Evolutionary conservation across 2,888 invertebrate genomes (phyloP), one percentile per base, ranked within the genome.

Genomic region (Phragmatobia fuliginosa): DNA sequence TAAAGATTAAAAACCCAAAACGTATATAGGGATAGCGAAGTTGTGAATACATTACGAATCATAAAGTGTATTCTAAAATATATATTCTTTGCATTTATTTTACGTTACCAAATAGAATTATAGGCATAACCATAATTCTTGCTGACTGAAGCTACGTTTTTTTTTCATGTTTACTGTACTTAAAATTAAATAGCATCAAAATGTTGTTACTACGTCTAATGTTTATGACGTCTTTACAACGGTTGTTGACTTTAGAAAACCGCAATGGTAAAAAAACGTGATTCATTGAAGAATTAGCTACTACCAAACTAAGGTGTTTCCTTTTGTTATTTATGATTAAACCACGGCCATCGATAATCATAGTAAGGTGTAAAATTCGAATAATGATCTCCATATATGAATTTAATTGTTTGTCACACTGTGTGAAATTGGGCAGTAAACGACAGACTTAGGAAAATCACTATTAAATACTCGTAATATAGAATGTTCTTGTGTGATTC

Each of bases 201-300:
- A 38, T 62, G 36, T 62, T 38, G 18, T 38, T 38, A 38, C 28
- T 62, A 8, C 25, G 61, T 36, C 25, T 62, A 18, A 28, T 18
- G 25, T 25, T 38, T 21, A n/a, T 62, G 45, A 62, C 62, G 67
- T 62, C 28, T 49, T 33, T 56, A 3, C 56, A 31, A 56, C 62
- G 79, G 81, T 79, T 81, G 67, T 76, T 81, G 77, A 76, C 76
- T 79, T 71, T 18, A 21, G 7, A 64, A 41, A 75, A 25, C 67
- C 67, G 38, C 18, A n/a, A 36, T 28, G 31, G 45, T 5, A 70
- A 75, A 71, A 78, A 31, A 18, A 25, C 41, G 56, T 71, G 68
- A 73, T 62, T 78, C 72, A 73, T 28, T 41, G 31, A 49, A 68
- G n/a, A 60, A 38, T 56, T 38, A 52, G 52, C 18, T 32, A 56